Conservation (phyloP, 2,888 invertebrate genomes). For the Xiphydria camelus region DNA sequence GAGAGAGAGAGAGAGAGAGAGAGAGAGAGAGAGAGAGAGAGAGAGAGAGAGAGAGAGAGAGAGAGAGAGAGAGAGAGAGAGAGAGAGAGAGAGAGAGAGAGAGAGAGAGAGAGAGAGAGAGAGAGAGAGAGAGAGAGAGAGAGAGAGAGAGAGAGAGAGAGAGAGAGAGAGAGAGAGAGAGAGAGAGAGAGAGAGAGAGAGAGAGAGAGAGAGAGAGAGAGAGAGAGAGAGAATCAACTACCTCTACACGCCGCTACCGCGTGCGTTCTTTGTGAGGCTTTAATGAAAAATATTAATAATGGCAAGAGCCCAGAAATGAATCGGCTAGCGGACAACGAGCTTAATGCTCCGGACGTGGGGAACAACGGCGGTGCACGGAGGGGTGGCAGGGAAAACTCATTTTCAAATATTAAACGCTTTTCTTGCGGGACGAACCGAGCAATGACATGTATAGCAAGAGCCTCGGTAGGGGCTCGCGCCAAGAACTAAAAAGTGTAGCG, state of each 20-base stretch:
- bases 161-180: conserved; percentile 17
- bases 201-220: no score
- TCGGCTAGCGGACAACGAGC: conserved; percentile 19
- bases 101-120: no score
- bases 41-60: no score
- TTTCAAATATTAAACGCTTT: conserved; percentile 36
- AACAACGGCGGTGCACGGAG: conserved; percentile 28
- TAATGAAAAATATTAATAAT: conserved; percentile 53
- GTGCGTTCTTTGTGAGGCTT: conserved; percentile 40
- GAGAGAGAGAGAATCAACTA: no score
- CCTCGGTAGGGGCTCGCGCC: no score
- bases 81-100: no score
- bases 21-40: no score
- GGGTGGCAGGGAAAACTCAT: conserved; percentile 4
- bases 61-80: no score
- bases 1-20: no score
- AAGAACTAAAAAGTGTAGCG: no score
- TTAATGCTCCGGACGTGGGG: conserved; percentile 20
- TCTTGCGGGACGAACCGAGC: conserved; percentile 2
- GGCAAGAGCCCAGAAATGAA: conserved; percentile 20
- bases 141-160: conserved; percentile 9
- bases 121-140: conserved; percentile 13
- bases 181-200: no score
- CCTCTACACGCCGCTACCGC: no score
- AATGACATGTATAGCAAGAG: conserved; percentile 1